Base-by-base conservation (phyloP, 1,140 invertebrate species). In the Drosophila neocordata region DNA sequence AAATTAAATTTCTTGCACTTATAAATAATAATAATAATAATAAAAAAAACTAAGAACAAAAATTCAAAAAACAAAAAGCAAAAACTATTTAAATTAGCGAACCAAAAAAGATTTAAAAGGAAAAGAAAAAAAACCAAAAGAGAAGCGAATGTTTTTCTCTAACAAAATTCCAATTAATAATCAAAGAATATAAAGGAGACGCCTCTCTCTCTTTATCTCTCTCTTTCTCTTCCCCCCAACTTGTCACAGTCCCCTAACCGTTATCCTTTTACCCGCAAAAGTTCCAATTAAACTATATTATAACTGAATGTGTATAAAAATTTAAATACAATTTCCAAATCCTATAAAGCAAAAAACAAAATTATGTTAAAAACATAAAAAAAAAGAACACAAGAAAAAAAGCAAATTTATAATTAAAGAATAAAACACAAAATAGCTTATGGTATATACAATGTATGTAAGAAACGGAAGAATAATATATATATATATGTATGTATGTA, bases 301-400 rank as follows among this genome's bases (percentile, higher is more conserved):
- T 53, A 77, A 72, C 51, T 37, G 64, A 65, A 38, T 55, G 22
- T 73, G 64, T 84, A 63, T 73, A 77, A 85, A 55, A 55, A 1
- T 7, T 56, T 65, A 60, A 44, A 84, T 2, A 70, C 52, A 64
- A 73, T 84, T 80, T 74, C 73, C 69, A 87, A 87, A 65, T 80
- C 73, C 69, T 87, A 56, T 15, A 67, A 53, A 41, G 41, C 1
- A 37, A 52, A 59, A 52, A 18, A 44, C 59, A 59, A 35, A 64
- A 41, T 52, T 74, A 85, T 85, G 81, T 85, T 80, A 27, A 85
- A 85, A 87, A 85, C 78, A 85, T 87, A 69, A 31, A 79, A 83
- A 80, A 82, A 81, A 67, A 15, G 35, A 27, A 44, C 22, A 5
- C 1, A 20, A 48, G 2, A 7, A 15, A 7, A 1, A 9, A 18